Evolutionary conservation across 2,797 vertebrate genomes (phyloP), one percentile per base, ranked within the genome.

Genomic region (Pseudomugil gertrudae): DNA sequence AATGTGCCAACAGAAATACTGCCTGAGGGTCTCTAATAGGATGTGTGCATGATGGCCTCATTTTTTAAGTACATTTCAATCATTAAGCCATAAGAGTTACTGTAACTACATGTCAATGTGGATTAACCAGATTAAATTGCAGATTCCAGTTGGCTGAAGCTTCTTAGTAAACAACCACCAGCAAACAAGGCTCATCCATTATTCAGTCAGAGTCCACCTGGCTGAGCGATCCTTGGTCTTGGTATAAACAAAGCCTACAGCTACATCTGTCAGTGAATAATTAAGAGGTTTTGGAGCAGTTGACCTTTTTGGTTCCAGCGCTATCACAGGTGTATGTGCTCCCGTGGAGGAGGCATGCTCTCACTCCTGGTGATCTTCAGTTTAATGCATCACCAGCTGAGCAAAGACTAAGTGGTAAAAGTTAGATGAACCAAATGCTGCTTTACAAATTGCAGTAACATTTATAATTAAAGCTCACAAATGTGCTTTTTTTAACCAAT

Each of bases 121-220:
- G 79, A 86, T 87, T 80, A 78, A 83, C 61, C 74, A 61, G 70
- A 86, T 87, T 70, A 80, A 57, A 60, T 59, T 63, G 21, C 52
- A 71, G 14, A 65, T 74, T 72, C 52, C 69, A 61, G 43, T 27
- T 70, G 53, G 29, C 51, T 32, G 72, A 66, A 69, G 66, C 50
- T 65, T 74, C 47, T 62, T 58, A 74, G 63, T 55, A 72, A 81
- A 85, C 66, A 85, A 81, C 27, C 64, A 57, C 50, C 68, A 71
- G 72, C 89, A 84, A 85, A 83, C 82, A 80, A 24, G 74, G 17
- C 9, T 8, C 72, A 81, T 90, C 29, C 64, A 88, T 90, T 84
- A 90, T 90, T 89, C 58, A 90, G 63, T 27, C 57, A 23, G 72
- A 53, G 66, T 71, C 72, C 65, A 81, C 68, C 69, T 53, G 67